phyloP scores from a whole-genome alignment of 92 coral and sea anemone species.

The Anthopleura xanthogrammica region DNA sequence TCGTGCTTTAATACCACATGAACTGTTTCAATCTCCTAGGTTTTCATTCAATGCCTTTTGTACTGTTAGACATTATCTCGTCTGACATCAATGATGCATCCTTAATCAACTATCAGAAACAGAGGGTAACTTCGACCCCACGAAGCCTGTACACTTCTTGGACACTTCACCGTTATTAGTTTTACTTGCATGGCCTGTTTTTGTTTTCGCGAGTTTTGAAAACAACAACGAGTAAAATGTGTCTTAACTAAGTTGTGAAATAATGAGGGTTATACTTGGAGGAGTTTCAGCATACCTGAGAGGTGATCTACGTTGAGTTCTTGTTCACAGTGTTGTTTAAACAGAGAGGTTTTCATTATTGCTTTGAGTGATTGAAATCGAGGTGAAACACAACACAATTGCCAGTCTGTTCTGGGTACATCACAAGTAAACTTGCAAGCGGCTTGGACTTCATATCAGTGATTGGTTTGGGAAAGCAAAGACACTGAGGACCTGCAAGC shows the following conservation, averaged over 20 bases:
- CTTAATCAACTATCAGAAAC: neutral
- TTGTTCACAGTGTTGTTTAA: neutral
- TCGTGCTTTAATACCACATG: neutral
- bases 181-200: neutral
- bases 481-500: no score
- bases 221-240: neutral
- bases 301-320: neutral
- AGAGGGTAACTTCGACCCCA: neutral
- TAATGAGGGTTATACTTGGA: neutral
- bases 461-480: no score
- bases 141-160: neutral
- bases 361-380: neutral
- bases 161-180: neutral
- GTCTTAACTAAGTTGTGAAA: neutral
- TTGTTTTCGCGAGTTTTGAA: neutral
- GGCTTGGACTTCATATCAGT: no score
- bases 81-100: slow-evolving; percentile 1
- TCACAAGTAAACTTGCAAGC: neutral
- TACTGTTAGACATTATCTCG: neutral
- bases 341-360: neutral
- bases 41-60: slow-evolving; percentile 9
- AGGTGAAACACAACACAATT: neutral
- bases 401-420: neutral
- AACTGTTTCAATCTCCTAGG: neutral
- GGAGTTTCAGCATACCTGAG: neutral